phyloP scores from a whole-genome alignment of 2,888 invertebrate genomes.

The Drosophila setosimentum region DNA sequence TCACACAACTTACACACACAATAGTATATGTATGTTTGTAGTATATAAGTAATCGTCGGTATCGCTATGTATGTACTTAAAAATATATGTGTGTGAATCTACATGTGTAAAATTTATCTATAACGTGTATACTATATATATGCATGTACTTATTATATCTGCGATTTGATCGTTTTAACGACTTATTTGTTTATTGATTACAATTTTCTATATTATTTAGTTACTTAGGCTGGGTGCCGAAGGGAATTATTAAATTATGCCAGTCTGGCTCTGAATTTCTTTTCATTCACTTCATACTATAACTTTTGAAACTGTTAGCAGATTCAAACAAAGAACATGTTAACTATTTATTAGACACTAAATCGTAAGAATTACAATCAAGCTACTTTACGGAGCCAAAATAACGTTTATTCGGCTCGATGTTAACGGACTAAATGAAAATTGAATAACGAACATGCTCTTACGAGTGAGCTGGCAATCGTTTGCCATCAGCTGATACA shows the following conservation, averaged over 20 bases:
- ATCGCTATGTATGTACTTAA: background rate
- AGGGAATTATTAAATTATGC: background rate
- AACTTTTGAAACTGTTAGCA: slow-evolving; percentile 8
- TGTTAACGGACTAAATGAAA: slow-evolving; percentile 61
- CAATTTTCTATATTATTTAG: slow-evolving; percentile 2
- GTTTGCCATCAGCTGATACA: slow-evolving; percentile 44
- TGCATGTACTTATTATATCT: background rate
- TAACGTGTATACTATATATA: background rate
- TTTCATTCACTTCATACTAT: slow-evolving; percentile 4
- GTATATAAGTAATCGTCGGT: slow-evolving; percentile 6
- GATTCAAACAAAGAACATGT: background rate
- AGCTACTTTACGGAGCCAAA: slow-evolving; percentile 9
- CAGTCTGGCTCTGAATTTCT: background rate
- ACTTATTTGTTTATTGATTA: slow-evolving; percentile 8
- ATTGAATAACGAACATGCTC: slow-evolving; percentile 32
- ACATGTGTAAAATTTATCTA: slow-evolving; percentile 4
- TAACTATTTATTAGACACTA: background rate
- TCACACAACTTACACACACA: slow-evolving; percentile 11
- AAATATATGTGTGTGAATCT: slow-evolving; percentile 6
- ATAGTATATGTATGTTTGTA: slow-evolving; percentile 10
- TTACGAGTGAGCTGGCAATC: slow-evolving; percentile 14
- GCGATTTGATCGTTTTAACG: background rate
- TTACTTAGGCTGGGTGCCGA: background rate
- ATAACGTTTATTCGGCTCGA: slow-evolving; percentile 43
- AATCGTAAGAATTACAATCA: background rate